A percentile compares a stretch with the other conserved stretches of the same genome.
Evolutionary conservation across 1,140 invertebrate species (phyloP).

Genomic region (Luehdorfia chinensis): DNA sequence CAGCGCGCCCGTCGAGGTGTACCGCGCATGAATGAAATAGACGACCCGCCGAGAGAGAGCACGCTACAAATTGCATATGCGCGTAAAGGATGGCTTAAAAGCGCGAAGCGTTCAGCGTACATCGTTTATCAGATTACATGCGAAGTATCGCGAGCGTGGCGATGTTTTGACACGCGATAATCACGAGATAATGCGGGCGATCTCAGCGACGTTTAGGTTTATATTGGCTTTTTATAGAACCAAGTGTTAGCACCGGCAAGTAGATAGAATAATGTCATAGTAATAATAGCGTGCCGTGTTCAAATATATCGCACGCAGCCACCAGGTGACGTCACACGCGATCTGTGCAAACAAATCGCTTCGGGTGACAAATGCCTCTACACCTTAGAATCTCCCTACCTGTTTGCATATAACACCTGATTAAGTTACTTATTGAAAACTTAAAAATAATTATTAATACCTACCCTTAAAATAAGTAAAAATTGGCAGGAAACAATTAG

Average conservation of each 20-base stretch:
- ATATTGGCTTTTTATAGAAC: constrained; percentile 72
- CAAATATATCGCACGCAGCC: constrained; percentile 43
- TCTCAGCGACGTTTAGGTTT: constrained; percentile 71
- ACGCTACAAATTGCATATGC: constrained; percentile 21
- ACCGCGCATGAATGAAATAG: constrained; percentile 77
- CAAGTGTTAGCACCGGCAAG: constrained; percentile 45
- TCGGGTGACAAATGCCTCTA: constrained; percentile 43
- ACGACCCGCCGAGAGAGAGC: constrained; percentile 59
- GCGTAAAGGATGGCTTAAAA: constrained; percentile 40
- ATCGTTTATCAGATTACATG: constrained; percentile 78
- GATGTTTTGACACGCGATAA: constrained; percentile 79
- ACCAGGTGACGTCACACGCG: constrained; percentile 51
- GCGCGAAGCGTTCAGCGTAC: constrained; percentile 72
- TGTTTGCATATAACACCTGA: constrained; percentile 29
- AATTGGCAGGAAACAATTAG: too few species aligned
- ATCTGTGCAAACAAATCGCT: constrained; percentile 36
- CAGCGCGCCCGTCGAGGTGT: constrained; percentile 71
- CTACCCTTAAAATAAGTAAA: too few species aligned
- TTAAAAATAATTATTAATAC: too few species aligned
- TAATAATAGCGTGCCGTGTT: constrained; percentile 46
- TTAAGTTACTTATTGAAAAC: too few species aligned
- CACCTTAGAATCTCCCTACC: constrained; percentile 22
- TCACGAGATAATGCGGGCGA: constrained; percentile 76
- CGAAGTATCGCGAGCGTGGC: constrained; percentile 75
- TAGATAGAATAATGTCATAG: constrained; percentile 51